Evolutionary conservation across 2,888 invertebrate genomes (phyloP).

Genomic region (Drosophila buzzatii): DNA sequence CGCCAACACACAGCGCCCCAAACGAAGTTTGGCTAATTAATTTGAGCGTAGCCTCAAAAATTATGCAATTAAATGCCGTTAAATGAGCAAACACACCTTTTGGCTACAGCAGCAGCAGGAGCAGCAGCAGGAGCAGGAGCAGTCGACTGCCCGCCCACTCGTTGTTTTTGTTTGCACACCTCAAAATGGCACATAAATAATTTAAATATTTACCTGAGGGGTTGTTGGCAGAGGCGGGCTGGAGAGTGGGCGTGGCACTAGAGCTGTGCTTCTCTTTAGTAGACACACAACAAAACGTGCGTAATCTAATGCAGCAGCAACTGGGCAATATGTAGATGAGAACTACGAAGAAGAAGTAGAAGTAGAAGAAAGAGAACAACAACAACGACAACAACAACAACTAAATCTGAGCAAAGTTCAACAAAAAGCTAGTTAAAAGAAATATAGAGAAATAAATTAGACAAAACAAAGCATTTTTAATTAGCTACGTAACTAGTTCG

Average conservation of each 20-base stretch:
- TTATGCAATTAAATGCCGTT: conserved; percentile 75
- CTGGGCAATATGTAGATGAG: conserved; percentile 11
- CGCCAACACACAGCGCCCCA: neutral
- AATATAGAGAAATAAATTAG: conserved; percentile 5
- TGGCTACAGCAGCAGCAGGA: conserved; percentile 12
- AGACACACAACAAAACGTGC: conserved; percentile 56
- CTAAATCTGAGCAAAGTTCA: conserved; percentile 1
- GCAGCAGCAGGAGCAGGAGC: conserved; percentile 4
- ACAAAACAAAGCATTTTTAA: conserved; percentile 11
- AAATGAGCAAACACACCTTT: conserved; percentile 70
- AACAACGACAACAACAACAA: neutral
- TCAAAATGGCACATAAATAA: conserved; percentile 77
- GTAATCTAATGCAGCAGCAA: conserved; percentile 52
- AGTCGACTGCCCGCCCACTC: conserved; percentile 15
- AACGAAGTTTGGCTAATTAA: conserved; percentile 48
- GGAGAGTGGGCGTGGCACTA: neutral
- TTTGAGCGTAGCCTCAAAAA: conserved; percentile 54
- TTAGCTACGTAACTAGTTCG: conserved; percentile 9
- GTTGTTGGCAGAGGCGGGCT: conserved; percentile 4
- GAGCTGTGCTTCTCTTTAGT: conserved; percentile 12
- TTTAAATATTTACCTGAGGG: conserved; percentile 71
- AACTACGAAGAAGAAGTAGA: neutral
- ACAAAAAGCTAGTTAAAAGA: conserved; percentile 4
- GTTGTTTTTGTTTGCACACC: conserved; percentile 64
- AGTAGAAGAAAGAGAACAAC: neutral